Percentiles rank a stretch among this genome's conserved stretches.
These are phyloP conservation scores for Drosophila rufa DNA, from an alignment of 1,140 invertebrate genomes.

Conservation along the genomic window DNA sequence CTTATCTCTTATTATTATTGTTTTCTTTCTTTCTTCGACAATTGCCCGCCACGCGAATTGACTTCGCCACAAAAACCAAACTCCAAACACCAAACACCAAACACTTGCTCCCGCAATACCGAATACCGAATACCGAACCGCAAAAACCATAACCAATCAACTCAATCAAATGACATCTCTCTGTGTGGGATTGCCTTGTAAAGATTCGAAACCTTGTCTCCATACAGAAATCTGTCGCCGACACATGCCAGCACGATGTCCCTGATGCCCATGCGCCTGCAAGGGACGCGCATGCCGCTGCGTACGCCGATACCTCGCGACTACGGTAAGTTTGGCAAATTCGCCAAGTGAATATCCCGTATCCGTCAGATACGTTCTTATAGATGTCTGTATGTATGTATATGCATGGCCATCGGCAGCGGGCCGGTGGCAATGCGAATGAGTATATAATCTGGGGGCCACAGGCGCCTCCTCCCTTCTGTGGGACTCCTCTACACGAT, in stretches of 20 bases:
- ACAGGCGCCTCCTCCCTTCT: conserved; percentile 26
- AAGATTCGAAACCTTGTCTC: conserved; percentile 85
- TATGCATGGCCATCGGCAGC: conserved; percentile 30
- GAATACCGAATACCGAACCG: conserved; percentile 11
- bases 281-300: conserved; percentile 88
- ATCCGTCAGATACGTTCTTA: conserved; percentile 30
- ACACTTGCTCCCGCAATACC: conserved; percentile 19
- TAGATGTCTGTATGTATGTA: conserved; percentile 56
- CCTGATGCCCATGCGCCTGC: conserved; percentile 79
- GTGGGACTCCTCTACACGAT: conserved; percentile 26
- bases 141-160: conserved; percentile 24
- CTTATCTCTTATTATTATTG: conserved; percentile 54
- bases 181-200: conserved; percentile 55
- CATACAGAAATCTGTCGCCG: conserved; percentile 85
- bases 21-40: conserved; percentile 70
- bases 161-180: conserved; percentile 7
- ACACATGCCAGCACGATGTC: conserved; percentile 85
- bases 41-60: conserved; percentile 43
- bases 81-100: background rate
- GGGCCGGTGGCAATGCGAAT: conserved; percentile 15
- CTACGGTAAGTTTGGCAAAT: conserved; percentile 91
- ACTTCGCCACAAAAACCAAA: conserved; percentile 23
- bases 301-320: conserved; percentile 93
- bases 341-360: conserved; percentile 60
- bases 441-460: conserved; percentile 8